Evolutionary conservation across 2,797 vertebrate genomes (phyloP).

Genomic region (Oreochromis grahami): DNA sequence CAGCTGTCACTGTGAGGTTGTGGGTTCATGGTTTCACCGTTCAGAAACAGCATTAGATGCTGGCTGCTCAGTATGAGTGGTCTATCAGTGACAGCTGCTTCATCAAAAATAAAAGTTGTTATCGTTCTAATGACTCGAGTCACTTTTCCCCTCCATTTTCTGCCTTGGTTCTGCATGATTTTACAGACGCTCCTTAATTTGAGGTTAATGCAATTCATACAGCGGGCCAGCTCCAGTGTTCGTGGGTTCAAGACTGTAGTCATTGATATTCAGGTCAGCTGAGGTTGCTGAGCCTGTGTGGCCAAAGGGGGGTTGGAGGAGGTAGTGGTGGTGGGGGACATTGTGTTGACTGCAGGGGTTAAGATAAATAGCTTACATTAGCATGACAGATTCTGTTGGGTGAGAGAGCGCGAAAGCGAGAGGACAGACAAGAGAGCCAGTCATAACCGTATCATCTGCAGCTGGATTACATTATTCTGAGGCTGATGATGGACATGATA

Average conservation of each 20-base stretch:
- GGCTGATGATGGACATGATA: background rate
- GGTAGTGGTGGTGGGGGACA: background rate
- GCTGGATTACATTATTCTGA: constrained; percentile 31
- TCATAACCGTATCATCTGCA: constrained; percentile 41
- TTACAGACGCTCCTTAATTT: background rate
- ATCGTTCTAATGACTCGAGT: background rate
- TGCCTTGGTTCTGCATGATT: background rate
- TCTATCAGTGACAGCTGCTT: background rate
- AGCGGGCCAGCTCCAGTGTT: background rate
- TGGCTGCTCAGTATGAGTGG: background rate
- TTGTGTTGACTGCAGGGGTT: constrained; percentile 54
- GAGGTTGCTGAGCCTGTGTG: constrained; percentile 42
- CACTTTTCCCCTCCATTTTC: background rate
- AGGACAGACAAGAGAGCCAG: constrained; percentile 20
- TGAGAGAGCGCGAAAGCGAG: background rate
- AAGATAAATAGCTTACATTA: constrained; percentile 63
- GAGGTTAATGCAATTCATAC: constrained; percentile 11
- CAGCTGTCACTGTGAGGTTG: background rate
- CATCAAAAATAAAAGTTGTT: background rate
- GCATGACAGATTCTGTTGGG: constrained; percentile 23
- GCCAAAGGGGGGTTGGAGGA: background rate
- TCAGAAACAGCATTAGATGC: background rate
- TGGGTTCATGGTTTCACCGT: background rate
- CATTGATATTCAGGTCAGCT: constrained; percentile 63
- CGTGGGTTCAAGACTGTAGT: constrained; percentile 23